Evolutionary conservation across 2,113 vertebrate genomes (phyloP).

Genomic region (Brienomyrus longianalis): DNA sequence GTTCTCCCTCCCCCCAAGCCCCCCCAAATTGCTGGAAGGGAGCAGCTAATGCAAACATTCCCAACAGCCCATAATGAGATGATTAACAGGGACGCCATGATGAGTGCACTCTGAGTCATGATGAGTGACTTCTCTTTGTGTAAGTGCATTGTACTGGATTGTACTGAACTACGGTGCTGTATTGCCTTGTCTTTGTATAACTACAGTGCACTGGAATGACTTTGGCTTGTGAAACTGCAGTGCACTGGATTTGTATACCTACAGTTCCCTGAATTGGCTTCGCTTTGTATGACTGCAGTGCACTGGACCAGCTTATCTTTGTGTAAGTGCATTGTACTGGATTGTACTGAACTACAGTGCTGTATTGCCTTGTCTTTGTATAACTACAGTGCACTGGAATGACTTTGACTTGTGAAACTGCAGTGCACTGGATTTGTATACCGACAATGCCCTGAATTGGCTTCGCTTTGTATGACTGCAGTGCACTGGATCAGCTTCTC

Average conservation of each 20-base stretch:
- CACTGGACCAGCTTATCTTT: not conserved
- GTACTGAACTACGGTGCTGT: too few species aligned
- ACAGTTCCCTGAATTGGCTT: not conserved
- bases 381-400: not conserved
- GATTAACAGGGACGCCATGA: not conserved
- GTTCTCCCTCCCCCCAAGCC: not conserved
- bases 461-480: not conserved
- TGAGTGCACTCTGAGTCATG: not conserved
- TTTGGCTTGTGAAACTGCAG: not conserved
- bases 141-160: too few species aligned
- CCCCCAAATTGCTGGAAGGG: not conserved
- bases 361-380: too few species aligned
- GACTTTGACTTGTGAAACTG: not conserved
- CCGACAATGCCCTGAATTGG: not conserved
- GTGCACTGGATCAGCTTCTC: not conserved
- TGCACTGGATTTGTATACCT: not conserved
- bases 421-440: not conserved
- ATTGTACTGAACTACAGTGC: too few species aligned
- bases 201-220: not conserved
- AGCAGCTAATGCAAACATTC: conserved; percentile 5
- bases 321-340: not conserved
- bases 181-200: too few species aligned
- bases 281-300: not conserved
- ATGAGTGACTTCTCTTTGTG: not conserved
- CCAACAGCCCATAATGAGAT: conserved; percentile 5